Evolutionary conservation across 2,797 vertebrate genomes (phyloP), one percentile per base, ranked within the genome.

Genomic region (Sciurus carolinensis): DNA sequence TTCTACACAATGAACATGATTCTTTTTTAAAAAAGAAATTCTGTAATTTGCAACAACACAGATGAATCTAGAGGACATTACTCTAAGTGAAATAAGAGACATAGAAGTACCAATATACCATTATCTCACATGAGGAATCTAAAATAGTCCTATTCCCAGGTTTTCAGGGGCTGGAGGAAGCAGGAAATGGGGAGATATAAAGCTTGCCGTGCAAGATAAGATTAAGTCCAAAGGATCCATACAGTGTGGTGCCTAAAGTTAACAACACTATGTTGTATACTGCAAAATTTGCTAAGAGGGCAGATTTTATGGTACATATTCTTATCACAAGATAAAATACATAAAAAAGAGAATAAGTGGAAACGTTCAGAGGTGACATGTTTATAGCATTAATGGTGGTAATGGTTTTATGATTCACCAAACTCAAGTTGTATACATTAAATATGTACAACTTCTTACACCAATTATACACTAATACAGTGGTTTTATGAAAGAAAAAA

Each of bases 21-120:
- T 87, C 22, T 54, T n/a, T 87, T 87, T n/a, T 36, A 8, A 71
- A 67, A 90, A 83, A 20, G 15, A 64, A 57, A 96, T 42, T 36
- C 24, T 57, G 54, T 50, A n/a, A 36, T 81, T 87, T 67, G 66
- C 7, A 47, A 73, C 15, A 84, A 50, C 4, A 52, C 50, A 36
- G 26, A 80, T 36, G 12, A 91, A 73, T 33, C n/a, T 39, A 18
- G 7, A 85, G n/a, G 18, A 71, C 17, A 87, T 33, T 22, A 57
- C 39, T 30, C 42, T 54, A 62, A 69, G 9, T 64, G 24, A 95
- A 84, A 84, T 67, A 67, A 86, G 72, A 81, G 8, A 75, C 28
- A 36, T 17, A 30, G 22, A 85, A 50, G 14, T n/a, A 44, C 28
- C 79, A 79, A 72, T 20, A 39, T 33, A 59, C 57, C 54, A 59